Percentiles rank a stretch among this genome's conserved stretches.
phyloP scores from a whole-genome alignment of 2,888 invertebrate species.

The Notodonta dromedarius region DNA sequence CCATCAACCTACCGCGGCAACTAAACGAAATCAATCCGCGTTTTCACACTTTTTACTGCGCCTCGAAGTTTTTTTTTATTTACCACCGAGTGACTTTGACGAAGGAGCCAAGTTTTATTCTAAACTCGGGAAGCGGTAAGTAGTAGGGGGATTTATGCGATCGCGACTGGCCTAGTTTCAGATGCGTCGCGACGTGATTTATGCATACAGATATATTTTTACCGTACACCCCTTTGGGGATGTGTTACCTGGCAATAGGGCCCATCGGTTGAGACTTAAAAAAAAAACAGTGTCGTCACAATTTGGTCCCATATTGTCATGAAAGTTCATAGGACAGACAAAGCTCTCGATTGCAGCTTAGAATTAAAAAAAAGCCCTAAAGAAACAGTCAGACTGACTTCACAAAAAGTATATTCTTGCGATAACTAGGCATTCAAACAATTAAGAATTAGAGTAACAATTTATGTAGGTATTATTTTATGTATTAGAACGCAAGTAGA shows the following conservation, averaged over 20 bases:
- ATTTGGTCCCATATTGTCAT: no score
- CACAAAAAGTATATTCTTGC: no score
- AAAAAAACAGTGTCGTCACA: no score
- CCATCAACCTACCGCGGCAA: conserved; percentile 17
- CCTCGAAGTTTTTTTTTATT: conserved; percentile 67
- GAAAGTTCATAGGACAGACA: no score
- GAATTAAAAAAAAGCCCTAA: no score
- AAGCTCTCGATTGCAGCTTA: no score
- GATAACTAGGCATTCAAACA: no score
- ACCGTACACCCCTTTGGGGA: conserved; percentile 28
- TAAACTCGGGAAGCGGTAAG: conserved; percentile 56
- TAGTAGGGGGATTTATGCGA: conserved; percentile 48
- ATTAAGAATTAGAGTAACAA: no score
- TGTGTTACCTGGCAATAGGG: conserved; percentile 26
- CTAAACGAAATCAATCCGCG: conserved; percentile 57
- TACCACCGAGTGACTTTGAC: conserved; percentile 69
- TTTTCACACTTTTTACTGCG: conserved; percentile 49
- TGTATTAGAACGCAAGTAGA: no score
- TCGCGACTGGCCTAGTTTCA: conserved; percentile 48
- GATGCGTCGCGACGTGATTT: conserved; percentile 32
- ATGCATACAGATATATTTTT: conserved; percentile 32
- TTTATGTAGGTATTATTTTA: no score
- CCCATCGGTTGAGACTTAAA: conserved; percentile 15
- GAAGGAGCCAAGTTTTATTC: conserved; percentile 69
- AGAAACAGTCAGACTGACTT: no score